Evolutionary conservation across 2,888 invertebrate genomes (phyloP).

Genomic region (Macropis europaea): DNA sequence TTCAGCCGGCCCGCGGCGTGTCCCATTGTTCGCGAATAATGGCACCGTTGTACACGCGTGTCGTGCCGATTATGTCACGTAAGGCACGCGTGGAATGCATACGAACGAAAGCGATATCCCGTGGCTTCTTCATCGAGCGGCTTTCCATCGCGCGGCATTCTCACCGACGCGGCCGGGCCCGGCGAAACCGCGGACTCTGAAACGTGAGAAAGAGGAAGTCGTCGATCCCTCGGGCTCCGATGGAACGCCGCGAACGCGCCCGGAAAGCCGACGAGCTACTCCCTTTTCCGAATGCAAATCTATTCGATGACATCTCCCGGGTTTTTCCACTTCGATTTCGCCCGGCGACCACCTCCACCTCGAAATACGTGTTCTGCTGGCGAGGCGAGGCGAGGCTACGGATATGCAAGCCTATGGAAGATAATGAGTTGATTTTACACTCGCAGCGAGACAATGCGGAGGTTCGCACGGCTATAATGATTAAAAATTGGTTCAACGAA

Average conservation of each 20-base stretch:
- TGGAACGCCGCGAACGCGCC: conserved; percentile 32
- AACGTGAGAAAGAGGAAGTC: conserved; percentile 54
- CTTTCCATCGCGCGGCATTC: conserved; percentile 23
- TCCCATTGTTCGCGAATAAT: conserved; percentile 62
- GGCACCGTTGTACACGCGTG: conserved; percentile 59
- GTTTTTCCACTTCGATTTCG: too few species aligned
- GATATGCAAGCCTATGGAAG: too few species aligned
- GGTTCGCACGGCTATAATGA: too few species aligned
- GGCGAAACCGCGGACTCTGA: conserved; percentile 12
- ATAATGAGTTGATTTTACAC: too few species aligned
- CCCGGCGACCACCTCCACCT: too few species aligned
- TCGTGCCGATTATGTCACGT: conserved; percentile 70
- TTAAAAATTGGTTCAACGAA: too few species aligned
- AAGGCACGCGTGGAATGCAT: conserved; percentile 65
- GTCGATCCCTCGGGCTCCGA: conserved; percentile 13
- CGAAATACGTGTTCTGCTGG: too few species aligned
- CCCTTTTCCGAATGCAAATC: not conserved
- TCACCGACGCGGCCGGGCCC: conserved; percentile 14
- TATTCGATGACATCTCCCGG: too few species aligned
- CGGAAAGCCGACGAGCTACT: conserved; percentile 27
- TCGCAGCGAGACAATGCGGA: too few species aligned
- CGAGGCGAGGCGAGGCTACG: too few species aligned
- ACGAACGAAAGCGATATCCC: conserved; percentile 54
- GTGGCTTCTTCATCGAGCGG: conserved; percentile 9
- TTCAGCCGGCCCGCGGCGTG: conserved; percentile 40